phyloP scores from a whole-genome alignment of 2,113 vertebrate species.

The Aldabrachelys gigantea region DNA sequence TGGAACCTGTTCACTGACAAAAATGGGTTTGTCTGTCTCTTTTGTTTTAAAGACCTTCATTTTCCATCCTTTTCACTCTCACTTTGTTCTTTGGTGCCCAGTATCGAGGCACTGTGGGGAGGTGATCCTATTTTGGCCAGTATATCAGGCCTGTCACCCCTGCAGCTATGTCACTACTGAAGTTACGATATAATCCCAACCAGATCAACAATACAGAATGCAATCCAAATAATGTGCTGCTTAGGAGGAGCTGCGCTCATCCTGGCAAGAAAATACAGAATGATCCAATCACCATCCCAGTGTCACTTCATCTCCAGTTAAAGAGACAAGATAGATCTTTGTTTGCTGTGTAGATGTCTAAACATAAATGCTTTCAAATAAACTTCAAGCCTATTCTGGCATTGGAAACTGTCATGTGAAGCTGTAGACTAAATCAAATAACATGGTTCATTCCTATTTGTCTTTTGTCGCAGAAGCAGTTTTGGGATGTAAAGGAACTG shows the following conservation, averaged over 20 bases:
- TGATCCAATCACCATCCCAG: neutral
- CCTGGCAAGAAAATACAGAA: neutral
- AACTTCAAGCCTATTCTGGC: neutral
- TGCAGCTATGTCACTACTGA: conserved; percentile 49
- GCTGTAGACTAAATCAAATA: neutral
- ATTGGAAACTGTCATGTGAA: neutral
- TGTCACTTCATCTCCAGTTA: neutral
- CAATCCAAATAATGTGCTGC: conserved; percentile 8
- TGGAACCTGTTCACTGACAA: conserved; percentile 45
- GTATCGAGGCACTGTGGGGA: neutral
- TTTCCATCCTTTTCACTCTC: conserved; percentile 31
- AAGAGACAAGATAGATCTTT: neutral
- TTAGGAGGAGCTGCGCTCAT: conserved; percentile 23
- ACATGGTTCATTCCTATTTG: neutral
- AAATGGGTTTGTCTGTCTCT: neutral
- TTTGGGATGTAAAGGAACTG: neutral
- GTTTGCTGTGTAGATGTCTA: neutral
- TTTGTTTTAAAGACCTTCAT: conserved; percentile 39
- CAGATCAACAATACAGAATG: conserved; percentile 3
- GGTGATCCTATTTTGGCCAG: conserved; percentile 5
- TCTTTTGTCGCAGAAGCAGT: neutral
- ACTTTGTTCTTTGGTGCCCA: conserved; percentile 30
- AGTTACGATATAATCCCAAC: neutral
- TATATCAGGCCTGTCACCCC: conserved; percentile 26
- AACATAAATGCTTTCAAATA: neutral